Percentiles rank a stretch among this genome's conserved stretches.
These are phyloP conservation scores for Drosophila ezoana DNA, from an alignment of 2,888 invertebrate genomes.

Conservation along the genomic window DNA sequence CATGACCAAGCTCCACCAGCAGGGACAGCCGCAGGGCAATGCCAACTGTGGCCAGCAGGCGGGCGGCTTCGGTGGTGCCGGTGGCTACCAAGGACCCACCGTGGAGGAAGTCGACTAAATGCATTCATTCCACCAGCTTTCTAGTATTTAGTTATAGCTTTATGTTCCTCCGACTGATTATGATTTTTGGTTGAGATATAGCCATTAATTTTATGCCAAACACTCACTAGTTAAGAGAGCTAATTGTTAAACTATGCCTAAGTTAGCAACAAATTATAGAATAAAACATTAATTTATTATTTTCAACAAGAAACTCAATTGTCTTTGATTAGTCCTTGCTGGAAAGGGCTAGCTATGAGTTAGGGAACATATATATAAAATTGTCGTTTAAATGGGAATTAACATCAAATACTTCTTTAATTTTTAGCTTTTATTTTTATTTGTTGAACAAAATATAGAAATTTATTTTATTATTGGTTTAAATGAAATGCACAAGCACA, in stretches of 20 bases:
- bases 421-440: background rate
- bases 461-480: background rate
- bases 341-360: too few species aligned
- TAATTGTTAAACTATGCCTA: constrained; percentile 32
- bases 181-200: constrained; percentile 6
- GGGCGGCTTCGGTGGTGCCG: constrained; percentile 88
- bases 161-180: constrained; percentile 24
- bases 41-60: constrained; percentile 85
- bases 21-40: constrained; percentile 43
- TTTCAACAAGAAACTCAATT: constrained; percentile 85
- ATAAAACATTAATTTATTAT: constrained; percentile 34
- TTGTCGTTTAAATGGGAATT: background rate
- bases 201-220: background rate
- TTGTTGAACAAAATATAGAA: constrained; percentile 15
- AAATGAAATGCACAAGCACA: background rate
- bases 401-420: background rate
- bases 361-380: too few species aligned
- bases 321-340: background rate
- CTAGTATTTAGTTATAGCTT: constrained; percentile 6
- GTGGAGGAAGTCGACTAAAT: constrained; percentile 82
- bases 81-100: constrained; percentile 84
- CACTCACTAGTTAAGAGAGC: background rate
- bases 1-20: constrained; percentile 86
- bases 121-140: constrained; percentile 9
- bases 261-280: constrained; percentile 36